Conservation (phyloP, 2,888 invertebrate species). For the Cerastis rubricosa region DNA sequence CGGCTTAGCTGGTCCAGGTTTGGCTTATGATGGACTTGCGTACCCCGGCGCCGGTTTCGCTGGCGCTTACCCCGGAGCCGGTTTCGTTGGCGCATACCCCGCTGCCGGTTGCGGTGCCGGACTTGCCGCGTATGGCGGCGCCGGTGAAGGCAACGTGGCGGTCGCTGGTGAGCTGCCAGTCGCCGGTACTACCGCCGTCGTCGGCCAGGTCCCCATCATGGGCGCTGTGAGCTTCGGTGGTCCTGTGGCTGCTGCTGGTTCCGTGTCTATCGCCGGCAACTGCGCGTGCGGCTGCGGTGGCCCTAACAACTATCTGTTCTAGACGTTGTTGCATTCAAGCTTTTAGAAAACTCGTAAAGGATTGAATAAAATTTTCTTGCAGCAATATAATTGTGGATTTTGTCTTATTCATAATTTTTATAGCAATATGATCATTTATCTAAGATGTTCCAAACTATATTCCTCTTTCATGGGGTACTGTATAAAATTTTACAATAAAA, state of each 20-base stretch:
- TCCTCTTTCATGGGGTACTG: too few species aligned
- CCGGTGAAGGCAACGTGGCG: too few species aligned
- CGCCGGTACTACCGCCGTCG: too few species aligned
- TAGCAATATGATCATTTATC: not conserved
- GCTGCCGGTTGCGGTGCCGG: too few species aligned
- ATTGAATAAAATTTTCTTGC: not conserved
- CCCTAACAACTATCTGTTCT: slow-evolving; percentile 1
- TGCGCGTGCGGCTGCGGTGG: slow-evolving; percentile 52
- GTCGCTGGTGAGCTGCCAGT: too few species aligned
- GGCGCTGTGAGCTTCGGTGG: slow-evolving; percentile 60
- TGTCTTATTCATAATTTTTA: not conserved
- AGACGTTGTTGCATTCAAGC: not conserved
- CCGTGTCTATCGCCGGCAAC: slow-evolving; percentile 57
- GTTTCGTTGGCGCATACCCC: too few species aligned
- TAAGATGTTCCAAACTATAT: too few species aligned
- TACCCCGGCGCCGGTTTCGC: slow-evolving; percentile 2
- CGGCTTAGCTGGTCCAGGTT: not conserved
- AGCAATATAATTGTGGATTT: not conserved
- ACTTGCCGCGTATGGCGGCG: too few species aligned
- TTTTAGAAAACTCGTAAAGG: not conserved
- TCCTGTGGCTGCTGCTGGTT: slow-evolving; percentile 59
- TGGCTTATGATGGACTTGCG: slow-evolving; percentile 7
- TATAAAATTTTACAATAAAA: too few species aligned
- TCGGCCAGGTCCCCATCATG: slow-evolving; percentile 1
- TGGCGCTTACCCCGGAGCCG: too few species aligned